These are phyloP conservation scores for Sarcophaga peregrina DNA, from an alignment of 1,140 invertebrate species.

Conservation along the genomic window DNA sequence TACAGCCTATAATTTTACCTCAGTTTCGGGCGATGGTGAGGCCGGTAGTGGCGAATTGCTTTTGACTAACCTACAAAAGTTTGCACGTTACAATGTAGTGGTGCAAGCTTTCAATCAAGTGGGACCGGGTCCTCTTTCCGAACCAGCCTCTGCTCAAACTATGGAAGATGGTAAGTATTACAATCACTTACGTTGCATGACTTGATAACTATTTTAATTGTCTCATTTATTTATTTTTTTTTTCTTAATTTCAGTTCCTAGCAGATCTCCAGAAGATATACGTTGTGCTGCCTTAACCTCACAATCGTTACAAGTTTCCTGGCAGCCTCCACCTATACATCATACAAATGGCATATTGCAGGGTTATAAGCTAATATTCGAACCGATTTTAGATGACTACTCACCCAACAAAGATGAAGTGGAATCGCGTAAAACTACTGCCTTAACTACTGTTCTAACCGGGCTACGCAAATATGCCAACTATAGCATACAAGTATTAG, in stretches of 20 bases:
- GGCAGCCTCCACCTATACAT: conserved; percentile 82
- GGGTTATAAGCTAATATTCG: conserved; percentile 83
- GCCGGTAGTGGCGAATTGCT: conserved; percentile 75
- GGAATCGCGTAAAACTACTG: conserved; percentile 77
- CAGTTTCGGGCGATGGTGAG: conserved; percentile 76
- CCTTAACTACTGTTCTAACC: conserved; percentile 75
- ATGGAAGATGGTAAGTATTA: conserved; percentile 78
- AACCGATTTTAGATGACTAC: conserved; percentile 71
- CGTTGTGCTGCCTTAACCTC: conserved; percentile 78
- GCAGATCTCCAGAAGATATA: conserved; percentile 78
- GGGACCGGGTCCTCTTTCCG: conserved; percentile 82
- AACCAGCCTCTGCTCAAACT: conserved; percentile 80
- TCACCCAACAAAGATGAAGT: conserved; percentile 70
- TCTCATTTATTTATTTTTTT: neutral
- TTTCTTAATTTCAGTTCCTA: conserved; percentile 72
- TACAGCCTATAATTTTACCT: conserved; percentile 74
- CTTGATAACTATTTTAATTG: neutral
- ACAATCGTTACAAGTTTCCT: conserved; percentile 82
- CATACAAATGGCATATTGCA: conserved; percentile 84
- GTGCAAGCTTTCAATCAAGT: conserved; percentile 89
- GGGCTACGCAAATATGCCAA: conserved; percentile 83
- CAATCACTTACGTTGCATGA: neutral
- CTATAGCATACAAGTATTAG: conserved; percentile 86
- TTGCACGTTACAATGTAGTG: conserved; percentile 82
- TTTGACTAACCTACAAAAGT: conserved; percentile 77